These are phyloP conservation scores for Zygaena filipendulae DNA, from an alignment of 2,888 invertebrate genomes.

Conservation along the genomic window DNA sequence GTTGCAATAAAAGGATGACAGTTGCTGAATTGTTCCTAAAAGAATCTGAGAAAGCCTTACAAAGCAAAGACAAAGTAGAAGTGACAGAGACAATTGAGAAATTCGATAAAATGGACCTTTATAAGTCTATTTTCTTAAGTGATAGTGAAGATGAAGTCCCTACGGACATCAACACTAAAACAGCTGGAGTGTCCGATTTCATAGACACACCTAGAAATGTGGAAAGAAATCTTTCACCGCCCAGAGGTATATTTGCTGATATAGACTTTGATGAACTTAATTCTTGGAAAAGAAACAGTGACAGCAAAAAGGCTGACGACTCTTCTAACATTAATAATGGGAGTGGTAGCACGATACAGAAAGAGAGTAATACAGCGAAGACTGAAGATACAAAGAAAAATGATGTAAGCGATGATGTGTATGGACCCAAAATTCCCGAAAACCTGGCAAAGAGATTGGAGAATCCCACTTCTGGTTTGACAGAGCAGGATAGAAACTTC, in stretches of 20 bases:
- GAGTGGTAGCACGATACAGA: conserved; percentile 5
- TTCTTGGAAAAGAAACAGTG: conserved; percentile 42
- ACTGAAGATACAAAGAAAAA: conserved; percentile 4
- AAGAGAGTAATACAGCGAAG: conserved; percentile 11
- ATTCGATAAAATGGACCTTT: conserved; percentile 76
- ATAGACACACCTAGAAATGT: conserved; percentile 60
- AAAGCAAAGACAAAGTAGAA: conserved; percentile 28
- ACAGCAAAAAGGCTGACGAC: conserved; percentile 19
- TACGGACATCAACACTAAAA: conserved; percentile 13
- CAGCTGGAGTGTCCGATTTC: conserved; percentile 22
- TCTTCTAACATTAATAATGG: no score
- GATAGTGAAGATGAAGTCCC: conserved; percentile 77
- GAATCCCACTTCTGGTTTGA: conserved; percentile 3
- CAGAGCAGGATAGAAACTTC: conserved; percentile 16
- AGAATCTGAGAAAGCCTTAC: conserved; percentile 44
- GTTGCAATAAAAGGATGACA: conserved; percentile 46
- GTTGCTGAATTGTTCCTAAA: conserved; percentile 55
- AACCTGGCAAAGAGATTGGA: conserved; percentile 37
- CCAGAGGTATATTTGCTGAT: conserved; percentile 77
- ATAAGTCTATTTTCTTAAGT: conserved; percentile 89
- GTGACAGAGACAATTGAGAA: conserved; percentile 51
- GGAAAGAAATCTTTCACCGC: conserved; percentile 74
- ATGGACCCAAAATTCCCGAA: conserved; percentile 71
- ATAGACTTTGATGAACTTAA: conserved; percentile 70
- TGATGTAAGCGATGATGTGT: conserved; percentile 32